Conservation (phyloP, 2,797 vertebrate genomes). For the Poecile montanus region DNA sequence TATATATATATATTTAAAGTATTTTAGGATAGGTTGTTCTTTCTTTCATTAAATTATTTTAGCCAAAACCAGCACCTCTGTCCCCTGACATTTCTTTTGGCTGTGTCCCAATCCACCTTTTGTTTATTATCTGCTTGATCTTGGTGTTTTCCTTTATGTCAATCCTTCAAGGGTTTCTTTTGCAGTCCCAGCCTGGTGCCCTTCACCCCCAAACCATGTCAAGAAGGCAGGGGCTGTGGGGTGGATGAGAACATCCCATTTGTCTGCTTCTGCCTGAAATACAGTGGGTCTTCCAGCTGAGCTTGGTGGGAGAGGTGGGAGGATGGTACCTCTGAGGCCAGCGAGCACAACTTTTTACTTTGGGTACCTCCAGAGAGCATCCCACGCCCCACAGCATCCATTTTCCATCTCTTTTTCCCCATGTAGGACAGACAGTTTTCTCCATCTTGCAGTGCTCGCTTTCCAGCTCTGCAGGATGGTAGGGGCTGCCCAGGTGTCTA, state of each 20-base stretch:
- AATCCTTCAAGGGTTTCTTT: background rate
- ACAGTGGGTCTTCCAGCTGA: background rate
- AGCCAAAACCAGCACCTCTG: background rate
- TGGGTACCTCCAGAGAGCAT: background rate
- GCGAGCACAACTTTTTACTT: background rate
- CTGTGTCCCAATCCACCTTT: background rate
- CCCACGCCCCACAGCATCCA: fast-evolving
- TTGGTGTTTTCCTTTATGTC: background rate
- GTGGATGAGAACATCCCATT: background rate
- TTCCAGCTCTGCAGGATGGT: fast-evolving
- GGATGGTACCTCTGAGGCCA: background rate
- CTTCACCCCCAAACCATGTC: background rate
- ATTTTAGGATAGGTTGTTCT: background rate
- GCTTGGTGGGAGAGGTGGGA: background rate
- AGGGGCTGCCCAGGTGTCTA: background rate
- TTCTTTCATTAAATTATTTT: background rate
- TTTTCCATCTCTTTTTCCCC: background rate
- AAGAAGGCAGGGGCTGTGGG: fast-evolving
- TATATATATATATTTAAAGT: background rate
- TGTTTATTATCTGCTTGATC: background rate
- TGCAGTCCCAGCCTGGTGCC: background rate
- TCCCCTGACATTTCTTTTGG: background rate
- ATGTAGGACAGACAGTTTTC: fast-evolving
- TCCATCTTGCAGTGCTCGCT: fast-evolving
- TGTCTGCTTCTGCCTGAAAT: background rate